phyloP scores from a whole-genome alignment of 2,797 vertebrate genomes.

The Semaprochilodus insignis region DNA sequence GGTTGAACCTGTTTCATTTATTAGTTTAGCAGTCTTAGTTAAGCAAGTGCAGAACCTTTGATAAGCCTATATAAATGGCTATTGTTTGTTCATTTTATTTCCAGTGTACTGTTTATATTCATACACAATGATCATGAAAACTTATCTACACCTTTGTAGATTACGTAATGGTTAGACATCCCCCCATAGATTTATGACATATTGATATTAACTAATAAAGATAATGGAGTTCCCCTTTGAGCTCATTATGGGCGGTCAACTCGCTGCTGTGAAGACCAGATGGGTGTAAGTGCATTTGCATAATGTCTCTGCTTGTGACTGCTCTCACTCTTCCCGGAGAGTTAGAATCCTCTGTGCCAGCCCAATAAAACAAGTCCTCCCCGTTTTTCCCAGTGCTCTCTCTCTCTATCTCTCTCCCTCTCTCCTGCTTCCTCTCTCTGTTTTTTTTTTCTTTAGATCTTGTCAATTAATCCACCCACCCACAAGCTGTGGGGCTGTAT shows the following conservation, averaged over 20 bases:
- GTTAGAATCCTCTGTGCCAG: conserved; percentile 59
- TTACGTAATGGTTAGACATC: not conserved
- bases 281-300: conserved; percentile 40
- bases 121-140: not conserved
- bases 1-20: too few species aligned
- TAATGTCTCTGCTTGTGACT: conserved; percentile 40
- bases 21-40: too few species aligned
- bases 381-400: conserved; percentile 12
- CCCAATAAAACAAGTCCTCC: conserved; percentile 18
- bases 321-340: conserved; percentile 60
- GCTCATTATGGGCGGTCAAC: not conserved
- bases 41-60: too few species aligned
- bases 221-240: conserved; percentile 17
- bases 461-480: conserved; percentile 56
- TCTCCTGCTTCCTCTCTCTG: not conserved
- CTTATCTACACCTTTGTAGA: not conserved
- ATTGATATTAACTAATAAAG: conserved; percentile 6
- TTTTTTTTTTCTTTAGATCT: conserved; percentile 12
- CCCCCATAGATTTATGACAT: not conserved
- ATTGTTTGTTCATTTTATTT: not conserved
- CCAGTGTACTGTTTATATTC: not conserved
- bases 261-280: conserved; percentile 8
- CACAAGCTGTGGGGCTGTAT: conserved; percentile 52
- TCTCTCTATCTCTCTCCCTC: too few species aligned
- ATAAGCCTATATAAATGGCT: too few species aligned